Base-by-base conservation (phyloP, 1,140 invertebrate species). In the Fopius arisanus region DNA sequence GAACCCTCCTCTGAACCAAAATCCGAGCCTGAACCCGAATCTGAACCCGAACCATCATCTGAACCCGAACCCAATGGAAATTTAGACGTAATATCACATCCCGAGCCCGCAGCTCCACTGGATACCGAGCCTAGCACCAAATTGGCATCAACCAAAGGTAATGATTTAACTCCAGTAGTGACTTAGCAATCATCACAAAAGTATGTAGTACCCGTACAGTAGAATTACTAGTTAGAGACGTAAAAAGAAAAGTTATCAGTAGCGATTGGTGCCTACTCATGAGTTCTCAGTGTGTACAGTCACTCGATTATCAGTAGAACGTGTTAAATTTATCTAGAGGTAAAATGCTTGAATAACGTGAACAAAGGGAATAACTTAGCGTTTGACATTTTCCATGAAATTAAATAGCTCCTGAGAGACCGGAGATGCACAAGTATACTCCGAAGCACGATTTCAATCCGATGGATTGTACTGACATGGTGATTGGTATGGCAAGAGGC, bases 381-480 rank as follows among this genome's bases (percentile, higher is more conserved):
- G 16, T 5, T 41, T 41, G 31, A 21, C 41, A 63, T 70, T 70
- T 70, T 70, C 4, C 41, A 51, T 16, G 16, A 37, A 37, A 41
- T 23, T 10, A 51, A 63, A 72, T 40, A 93, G 82, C 90, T 48
- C 76, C 77, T 14, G 28, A 77, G 59, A 68, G 70, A 37, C 62
- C 77, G 6, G 75, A 59, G n/a, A 66, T 79, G 2, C 80, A 86
- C 74, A 87, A 93, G 41, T 95, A 94, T 78, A 92, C 92, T 0
- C 94, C 94, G 0, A 91, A 91, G 70, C 92, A 94, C 79, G 94
- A 96, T 81, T 96, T 97, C 84, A 95, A 94, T 83, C 91, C 94
- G 0, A 98, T 98, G 97, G 96, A 98, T 85, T 98, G 97, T 82
- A 97, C 96, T 9, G 97, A 98, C 85, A 94, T 98, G 16, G 92